phyloP scores from a whole-genome alignment of 1,140 invertebrate genomes.

The Coboldia fuscipes region DNA sequence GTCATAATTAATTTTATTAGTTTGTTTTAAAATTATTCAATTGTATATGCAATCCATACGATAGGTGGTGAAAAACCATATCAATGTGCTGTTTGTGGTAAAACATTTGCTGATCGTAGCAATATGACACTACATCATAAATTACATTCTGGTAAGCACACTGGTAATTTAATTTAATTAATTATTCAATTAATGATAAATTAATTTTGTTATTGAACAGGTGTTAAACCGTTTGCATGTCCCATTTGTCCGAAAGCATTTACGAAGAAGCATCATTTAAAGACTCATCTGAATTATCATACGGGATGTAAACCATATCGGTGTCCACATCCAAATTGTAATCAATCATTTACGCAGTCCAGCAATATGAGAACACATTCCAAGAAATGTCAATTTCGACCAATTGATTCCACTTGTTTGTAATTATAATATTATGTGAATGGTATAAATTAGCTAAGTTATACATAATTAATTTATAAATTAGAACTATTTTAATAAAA shows the following conservation, averaged over 20 bases:
- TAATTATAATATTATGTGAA: too few relatives aligned
- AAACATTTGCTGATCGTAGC: conserved; percentile 47
- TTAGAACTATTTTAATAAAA: too few relatives aligned
- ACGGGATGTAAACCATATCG: conserved; percentile 54
- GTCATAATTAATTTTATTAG: not conserved
- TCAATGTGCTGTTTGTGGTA: conserved; percentile 19
- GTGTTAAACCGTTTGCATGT: conserved; percentile 72
- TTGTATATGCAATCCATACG: not conserved
- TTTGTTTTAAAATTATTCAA: not conserved
- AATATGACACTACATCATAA: conserved; percentile 63
- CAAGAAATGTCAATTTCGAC: conserved; percentile 36
- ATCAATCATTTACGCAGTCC: conserved; percentile 49
- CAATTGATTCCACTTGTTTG: conserved; percentile 11
- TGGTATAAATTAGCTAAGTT: too few relatives aligned
- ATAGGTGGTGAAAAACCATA: conserved; percentile 17
- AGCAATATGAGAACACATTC: conserved; percentile 60
- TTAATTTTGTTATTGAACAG: conserved; percentile 16
- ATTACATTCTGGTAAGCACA: conserved; percentile 37
- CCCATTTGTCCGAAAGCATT: conserved; percentile 67
- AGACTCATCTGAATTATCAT: conserved; percentile 67
- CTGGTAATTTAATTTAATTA: conserved; percentile 3
- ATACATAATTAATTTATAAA: too few relatives aligned
- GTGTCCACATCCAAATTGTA: conserved; percentile 46
- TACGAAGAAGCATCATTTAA: conserved; percentile 64
- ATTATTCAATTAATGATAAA: conserved; percentile 1